These are phyloP conservation scores for Phlogophora meticulosa DNA, from an alignment of 2,888 invertebrate genomes.

Conservation along the genomic window DNA sequence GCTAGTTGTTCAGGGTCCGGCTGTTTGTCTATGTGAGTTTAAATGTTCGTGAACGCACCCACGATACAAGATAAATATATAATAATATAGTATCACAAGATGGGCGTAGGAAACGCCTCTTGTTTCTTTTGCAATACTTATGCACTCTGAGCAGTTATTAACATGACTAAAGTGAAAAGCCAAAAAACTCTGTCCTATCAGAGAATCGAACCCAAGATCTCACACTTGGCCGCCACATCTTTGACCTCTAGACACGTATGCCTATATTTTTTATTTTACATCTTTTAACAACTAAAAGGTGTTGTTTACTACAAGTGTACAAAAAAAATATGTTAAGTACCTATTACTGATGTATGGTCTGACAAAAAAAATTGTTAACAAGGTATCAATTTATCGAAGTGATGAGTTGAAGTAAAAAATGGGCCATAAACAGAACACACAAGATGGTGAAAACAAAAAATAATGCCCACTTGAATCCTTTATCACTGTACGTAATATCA, in stretches of 20 bases:
- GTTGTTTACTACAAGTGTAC: constrained; percentile 21
- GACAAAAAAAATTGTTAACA: constrained; percentile 59
- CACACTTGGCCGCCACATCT: no score
- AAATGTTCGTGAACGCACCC: no score
- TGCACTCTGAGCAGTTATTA: no score
- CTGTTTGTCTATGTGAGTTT: no score
- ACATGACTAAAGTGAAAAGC: no score
- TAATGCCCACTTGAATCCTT: background rate
- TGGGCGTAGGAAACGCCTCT: no score
- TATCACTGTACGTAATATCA: constrained; percentile 5
- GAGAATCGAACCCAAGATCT: background rate
- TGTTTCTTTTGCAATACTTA: no score
- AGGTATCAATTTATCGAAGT: constrained; percentile 52
- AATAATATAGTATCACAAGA: no score
- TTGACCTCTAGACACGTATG: background rate
- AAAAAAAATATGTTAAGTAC: constrained; percentile 41
- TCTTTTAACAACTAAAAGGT: background rate
- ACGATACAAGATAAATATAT: no score
- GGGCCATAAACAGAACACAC: constrained; percentile 22
- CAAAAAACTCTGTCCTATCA: no score
- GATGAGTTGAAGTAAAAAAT: constrained; percentile 54
- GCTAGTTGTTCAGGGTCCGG: background rate
- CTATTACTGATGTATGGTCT: constrained; percentile 3
- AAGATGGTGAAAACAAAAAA: constrained; percentile 33
- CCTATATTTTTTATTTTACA: background rate